These are phyloP conservation scores for Streblospio benedicti DNA, from an alignment of 1,140 invertebrate species.

Conservation along the genomic window DNA sequence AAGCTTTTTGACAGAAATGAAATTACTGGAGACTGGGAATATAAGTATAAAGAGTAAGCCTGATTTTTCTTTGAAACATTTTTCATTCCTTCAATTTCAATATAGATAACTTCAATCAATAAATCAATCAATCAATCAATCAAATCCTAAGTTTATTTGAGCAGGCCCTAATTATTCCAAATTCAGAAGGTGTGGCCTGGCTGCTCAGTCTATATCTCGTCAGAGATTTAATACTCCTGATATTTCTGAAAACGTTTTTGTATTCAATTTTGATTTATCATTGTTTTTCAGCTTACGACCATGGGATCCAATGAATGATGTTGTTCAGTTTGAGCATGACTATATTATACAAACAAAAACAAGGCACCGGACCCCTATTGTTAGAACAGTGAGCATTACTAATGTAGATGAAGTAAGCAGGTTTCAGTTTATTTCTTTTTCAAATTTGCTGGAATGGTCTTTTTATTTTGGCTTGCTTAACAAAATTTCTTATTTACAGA, in stretches of 20 bases:
- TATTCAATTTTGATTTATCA: too few relatives aligned
- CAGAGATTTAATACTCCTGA: too few relatives aligned
- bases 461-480: too few relatives aligned
- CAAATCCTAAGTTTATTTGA: too few relatives aligned
- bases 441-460: constrained; percentile 6
- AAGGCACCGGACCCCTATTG: constrained; percentile 60
- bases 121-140: too few relatives aligned
- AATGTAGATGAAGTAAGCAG: constrained; percentile 29
- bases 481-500: too few relatives aligned
- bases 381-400: constrained; percentile 37
- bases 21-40: constrained; percentile 62
- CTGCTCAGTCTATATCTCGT: too few relatives aligned
- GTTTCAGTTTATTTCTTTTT: constrained; percentile 13
- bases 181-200: too few relatives aligned
- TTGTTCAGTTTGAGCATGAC: constrained; percentile 69
- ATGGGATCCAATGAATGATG: constrained; percentile 74
- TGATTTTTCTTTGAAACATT: constrained; percentile 3
- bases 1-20: constrained; percentile 63
- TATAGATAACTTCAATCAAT: too few relatives aligned
- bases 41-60: constrained; percentile 56
- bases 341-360: constrained; percentile 65
- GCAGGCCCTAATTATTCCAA: too few relatives aligned
- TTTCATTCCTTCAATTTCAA: constrained; percentile 19
- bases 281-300: constrained; percentile 52
- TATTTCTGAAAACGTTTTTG: too few relatives aligned